A percentile compares a stretch with the other conserved stretches of the same genome.
These are phyloP conservation scores for Musca vetustissima DNA, from an alignment of 1,140 invertebrate genomes.

Conservation along the genomic window DNA sequence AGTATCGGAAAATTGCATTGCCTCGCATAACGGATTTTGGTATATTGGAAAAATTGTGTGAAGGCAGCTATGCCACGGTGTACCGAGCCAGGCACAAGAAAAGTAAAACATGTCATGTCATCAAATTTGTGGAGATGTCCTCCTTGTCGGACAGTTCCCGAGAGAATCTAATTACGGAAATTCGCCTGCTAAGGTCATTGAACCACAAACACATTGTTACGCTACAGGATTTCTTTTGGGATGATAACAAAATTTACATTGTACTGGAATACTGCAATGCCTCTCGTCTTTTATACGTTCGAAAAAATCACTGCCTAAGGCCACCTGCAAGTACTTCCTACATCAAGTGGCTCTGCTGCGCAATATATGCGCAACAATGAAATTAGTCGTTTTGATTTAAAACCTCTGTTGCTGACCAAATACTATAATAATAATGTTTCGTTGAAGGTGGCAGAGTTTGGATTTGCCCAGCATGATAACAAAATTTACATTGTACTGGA, in stretches of 20 bases:
- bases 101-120: constrained; percentile 51
- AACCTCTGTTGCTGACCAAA: constrained; percentile 77
- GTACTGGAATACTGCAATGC: constrained; percentile 88
- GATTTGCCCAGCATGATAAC: constrained; percentile 89
- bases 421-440: constrained; percentile 62
- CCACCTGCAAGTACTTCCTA: constrained; percentile 74
- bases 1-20: constrained; percentile 42
- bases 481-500: too few relatives aligned
- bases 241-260: constrained; percentile 81
- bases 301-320: constrained; percentile 72
- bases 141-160: constrained; percentile 72
- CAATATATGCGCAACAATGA: constrained; percentile 76
- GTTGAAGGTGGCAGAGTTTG: constrained; percentile 77
- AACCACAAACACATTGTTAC: constrained; percentile 84
- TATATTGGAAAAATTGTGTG: constrained; percentile 75
- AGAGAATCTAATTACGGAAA: constrained; percentile 85
- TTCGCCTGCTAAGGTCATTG: constrained; percentile 78
- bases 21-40: constrained; percentile 69
- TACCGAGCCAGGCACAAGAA: constrained; percentile 79
- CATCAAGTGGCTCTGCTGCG: constrained; percentile 82
- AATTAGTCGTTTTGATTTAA: constrained; percentile 87
- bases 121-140: constrained; percentile 81
- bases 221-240: constrained; percentile 81
- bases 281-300: constrained; percentile 78
- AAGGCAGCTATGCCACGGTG: constrained; percentile 86